Evolutionary conservation across 2,113 vertebrate genomes (phyloP), one percentile per base, ranked within the genome.

Genomic region (Axis porcinus): DNA sequence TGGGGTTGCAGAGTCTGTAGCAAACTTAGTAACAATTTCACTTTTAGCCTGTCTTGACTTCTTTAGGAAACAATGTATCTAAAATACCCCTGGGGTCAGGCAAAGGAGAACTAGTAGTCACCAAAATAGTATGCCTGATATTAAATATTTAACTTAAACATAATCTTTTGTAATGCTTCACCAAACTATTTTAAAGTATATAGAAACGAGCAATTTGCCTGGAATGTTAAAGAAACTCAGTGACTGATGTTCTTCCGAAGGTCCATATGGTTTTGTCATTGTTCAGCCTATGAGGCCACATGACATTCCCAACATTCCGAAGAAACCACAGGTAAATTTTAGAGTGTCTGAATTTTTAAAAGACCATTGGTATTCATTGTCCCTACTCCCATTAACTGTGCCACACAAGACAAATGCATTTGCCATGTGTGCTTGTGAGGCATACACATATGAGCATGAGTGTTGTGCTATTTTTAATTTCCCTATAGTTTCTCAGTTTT

Each of bases 61-160:
- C 33, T 57, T 89, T 58, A 45, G 47, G 57, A 92, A 91, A 84
- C 7, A 23, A 10, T 40, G 2, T 55, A 43, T 54, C 74, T 58
- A 47, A 94, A 94, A 57, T 74, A 64, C 11, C 60, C 58, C 33
- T 76, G 7, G 11, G 19, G 9, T 79, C 12, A 55, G 12, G 23
- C 16, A 86, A 94, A 1, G 47, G 47, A 82, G 19, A 93, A 60
- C 47, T 27, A 85, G 52, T 5, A 82, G 8, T 83, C 79, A 89
- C 6, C 45, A 86, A 76, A 33, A 89, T 86, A 64, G 28, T 52
- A 86, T 54, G 10, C 7, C 33, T 92, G 58, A 33, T 28, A 85
- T 67, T 19, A 97, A 97, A 95, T 58, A 87, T 89, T 85, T 91
- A 90, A 54, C 52, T 84, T 90, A 43, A 88, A 91, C 84, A 85